These are phyloP conservation scores for Phenganax subtilis DNA, from an alignment of 92 coral and sea anemone species.

Conservation along the genomic window DNA sequence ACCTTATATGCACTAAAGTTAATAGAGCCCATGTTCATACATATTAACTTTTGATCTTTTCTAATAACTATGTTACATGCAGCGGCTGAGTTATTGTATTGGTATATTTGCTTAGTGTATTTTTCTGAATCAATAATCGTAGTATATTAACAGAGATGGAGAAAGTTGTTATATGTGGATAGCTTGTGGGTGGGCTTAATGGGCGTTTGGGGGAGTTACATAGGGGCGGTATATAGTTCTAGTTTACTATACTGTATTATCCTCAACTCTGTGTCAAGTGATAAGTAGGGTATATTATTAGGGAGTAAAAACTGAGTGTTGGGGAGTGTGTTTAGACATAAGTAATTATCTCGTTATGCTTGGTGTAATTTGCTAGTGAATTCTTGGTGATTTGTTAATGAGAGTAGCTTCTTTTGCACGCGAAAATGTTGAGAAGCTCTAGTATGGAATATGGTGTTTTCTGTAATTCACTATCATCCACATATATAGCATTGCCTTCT, in stretches of 20 bases:
- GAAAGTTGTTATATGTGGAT: conserved; percentile 46
- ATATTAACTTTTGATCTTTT: conserved; percentile 23
- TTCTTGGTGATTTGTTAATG: conserved; percentile 6
- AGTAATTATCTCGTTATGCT: conserved; percentile 24
- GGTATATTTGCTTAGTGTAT: no score
- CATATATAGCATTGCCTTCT: no score
- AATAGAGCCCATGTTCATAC: background rate
- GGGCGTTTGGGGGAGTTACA: conserved; percentile 83
- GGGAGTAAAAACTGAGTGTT: background rate
- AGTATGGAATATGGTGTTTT: no score
- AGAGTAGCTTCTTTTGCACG: background rate
- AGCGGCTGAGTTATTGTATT: no score
- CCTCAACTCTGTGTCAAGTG: conserved; percentile 61
- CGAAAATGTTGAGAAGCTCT: no score
- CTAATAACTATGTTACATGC: no score
- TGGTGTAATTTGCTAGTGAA: background rate
- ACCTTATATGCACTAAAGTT: conserved; percentile 20
- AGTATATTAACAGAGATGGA: background rate
- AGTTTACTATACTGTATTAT: conserved; percentile 61
- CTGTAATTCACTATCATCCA: no score
- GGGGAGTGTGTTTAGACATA: conserved; percentile 12
- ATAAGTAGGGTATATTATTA: conserved; percentile 45
- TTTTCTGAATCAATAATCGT: no score
- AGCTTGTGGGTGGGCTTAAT: conserved; percentile 60
- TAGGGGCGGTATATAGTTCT: conserved; percentile 74